These are phyloP conservation scores for Macrobrachium nipponense DNA, from an alignment of 1,140 invertebrate genomes.

Conservation along the genomic window DNA sequence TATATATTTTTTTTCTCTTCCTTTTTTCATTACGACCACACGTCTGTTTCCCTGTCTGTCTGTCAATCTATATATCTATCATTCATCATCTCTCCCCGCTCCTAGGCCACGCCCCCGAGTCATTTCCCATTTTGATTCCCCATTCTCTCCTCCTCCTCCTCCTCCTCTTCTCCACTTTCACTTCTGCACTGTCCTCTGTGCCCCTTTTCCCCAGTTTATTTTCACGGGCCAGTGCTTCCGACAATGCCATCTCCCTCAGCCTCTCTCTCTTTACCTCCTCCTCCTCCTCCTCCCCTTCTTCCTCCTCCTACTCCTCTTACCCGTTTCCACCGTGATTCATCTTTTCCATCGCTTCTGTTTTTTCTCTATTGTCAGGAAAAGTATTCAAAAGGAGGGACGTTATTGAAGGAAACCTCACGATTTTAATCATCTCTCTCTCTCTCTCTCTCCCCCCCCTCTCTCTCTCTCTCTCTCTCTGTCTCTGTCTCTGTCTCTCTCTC, in stretches of 20 bases:
- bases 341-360: not conserved
- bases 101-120: not conserved
- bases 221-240: not conserved
- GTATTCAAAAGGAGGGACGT: too few relatives aligned
- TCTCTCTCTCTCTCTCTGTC: conserved; percentile 3
- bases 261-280: not conserved
- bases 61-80: not conserved
- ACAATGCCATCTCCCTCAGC: not conserved
- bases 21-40: too few relatives aligned
- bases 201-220: not conserved
- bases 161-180: not conserved
- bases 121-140: not conserved
- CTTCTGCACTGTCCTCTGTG: not conserved
- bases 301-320: not conserved
- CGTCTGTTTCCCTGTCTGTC: too few relatives aligned
- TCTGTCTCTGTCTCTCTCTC: not conserved
- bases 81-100: not conserved
- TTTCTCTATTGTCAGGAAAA: too few relatives aligned
- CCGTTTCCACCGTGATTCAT: not conserved
- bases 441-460: not conserved
- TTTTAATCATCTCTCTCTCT: not conserved
- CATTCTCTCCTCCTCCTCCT: not conserved
- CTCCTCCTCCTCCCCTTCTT: not conserved
- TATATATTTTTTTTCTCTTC: too few relatives aligned
- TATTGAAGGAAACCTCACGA: too few relatives aligned